Conservation (phyloP, 2,888 invertebrate species). For the Heliconius erato region DNA sequence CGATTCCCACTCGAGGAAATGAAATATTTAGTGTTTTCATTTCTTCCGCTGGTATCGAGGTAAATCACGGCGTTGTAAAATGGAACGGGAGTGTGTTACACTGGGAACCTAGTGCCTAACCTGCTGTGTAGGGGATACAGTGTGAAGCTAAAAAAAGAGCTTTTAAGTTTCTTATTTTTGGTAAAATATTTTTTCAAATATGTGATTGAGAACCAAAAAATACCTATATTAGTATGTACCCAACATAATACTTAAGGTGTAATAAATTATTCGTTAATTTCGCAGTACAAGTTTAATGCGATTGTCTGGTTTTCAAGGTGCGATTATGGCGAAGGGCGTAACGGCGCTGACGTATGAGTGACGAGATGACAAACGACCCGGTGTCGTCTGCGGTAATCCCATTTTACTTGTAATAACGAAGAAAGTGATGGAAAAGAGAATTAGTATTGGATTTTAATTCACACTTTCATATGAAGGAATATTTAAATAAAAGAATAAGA, state of each 20-base stretch:
- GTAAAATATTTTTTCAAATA: background rate
- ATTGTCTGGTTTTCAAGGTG: conserved; percentile 53
- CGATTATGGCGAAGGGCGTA: conserved; percentile 76
- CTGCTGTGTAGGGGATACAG: too few relatives aligned
- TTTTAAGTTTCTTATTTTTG: background rate
- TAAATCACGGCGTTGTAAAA: too few relatives aligned
- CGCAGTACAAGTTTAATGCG: conserved; percentile 38
- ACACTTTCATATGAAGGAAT: background rate
- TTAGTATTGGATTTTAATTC: background rate
- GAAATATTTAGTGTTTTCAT: too few relatives aligned
- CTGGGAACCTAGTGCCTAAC: too few relatives aligned
- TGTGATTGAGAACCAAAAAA: background rate
- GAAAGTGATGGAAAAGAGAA: conserved; percentile 4
- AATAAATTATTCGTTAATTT: conserved; percentile 41
- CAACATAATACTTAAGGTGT: conserved; percentile 22
- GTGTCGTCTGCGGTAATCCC: conserved; percentile 56
- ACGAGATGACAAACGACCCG: conserved; percentile 78
- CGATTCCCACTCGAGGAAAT: too few relatives aligned
- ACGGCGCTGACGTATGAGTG: conserved; percentile 74
- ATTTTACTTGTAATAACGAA: conserved; percentile 45
- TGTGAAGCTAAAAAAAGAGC: background rate
- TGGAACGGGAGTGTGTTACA: too few relatives aligned
- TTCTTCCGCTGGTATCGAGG: too few relatives aligned
- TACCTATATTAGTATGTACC: background rate
- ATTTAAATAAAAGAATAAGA: background rate